Evolutionary conservation across 1,140 invertebrate species (phyloP).

Genomic region (Rhizoglyphus robini): DNA sequence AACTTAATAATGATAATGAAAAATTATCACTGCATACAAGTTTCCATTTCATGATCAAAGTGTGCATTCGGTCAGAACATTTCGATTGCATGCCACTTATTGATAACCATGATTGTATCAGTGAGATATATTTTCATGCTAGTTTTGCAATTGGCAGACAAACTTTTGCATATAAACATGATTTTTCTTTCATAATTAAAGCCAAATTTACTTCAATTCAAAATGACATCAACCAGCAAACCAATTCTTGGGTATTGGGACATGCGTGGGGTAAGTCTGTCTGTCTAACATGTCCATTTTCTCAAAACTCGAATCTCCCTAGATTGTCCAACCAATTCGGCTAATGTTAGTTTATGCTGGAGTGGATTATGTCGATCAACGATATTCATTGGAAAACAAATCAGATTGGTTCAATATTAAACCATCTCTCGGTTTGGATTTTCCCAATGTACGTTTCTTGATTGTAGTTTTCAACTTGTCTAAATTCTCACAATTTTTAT

Average conservation of each 20-base stretch:
- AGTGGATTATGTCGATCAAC: conserved; percentile 51
- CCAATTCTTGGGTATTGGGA: neutral
- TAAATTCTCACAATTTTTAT: neutral
- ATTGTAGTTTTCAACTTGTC: too few species aligned
- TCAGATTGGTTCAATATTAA: conserved; percentile 30
- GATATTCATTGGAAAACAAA: conserved; percentile 28
- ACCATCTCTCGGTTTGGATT: conserved; percentile 29
- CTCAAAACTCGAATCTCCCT: neutral
- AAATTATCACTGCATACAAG: too few species aligned
- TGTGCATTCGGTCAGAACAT: too few species aligned
- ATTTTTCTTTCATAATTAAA: too few species aligned
- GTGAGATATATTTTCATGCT: too few species aligned
- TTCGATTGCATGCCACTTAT: too few species aligned
- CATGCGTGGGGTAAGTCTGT: neutral
- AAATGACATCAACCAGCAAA: neutral
- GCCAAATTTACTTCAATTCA: too few species aligned
- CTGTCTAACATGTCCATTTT: neutral
- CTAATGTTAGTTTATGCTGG: conserved; percentile 53
- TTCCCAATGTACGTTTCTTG: conserved; percentile 31
- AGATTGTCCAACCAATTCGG: conserved; percentile 49
- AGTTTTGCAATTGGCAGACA: too few species aligned
- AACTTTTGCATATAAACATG: too few species aligned
- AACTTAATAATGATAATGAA: too few species aligned
- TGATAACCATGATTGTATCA: too few species aligned
- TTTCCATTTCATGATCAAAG: too few species aligned